Base-by-base conservation (phyloP, 2,888 invertebrate genomes). In the Torymus texanus region DNA sequence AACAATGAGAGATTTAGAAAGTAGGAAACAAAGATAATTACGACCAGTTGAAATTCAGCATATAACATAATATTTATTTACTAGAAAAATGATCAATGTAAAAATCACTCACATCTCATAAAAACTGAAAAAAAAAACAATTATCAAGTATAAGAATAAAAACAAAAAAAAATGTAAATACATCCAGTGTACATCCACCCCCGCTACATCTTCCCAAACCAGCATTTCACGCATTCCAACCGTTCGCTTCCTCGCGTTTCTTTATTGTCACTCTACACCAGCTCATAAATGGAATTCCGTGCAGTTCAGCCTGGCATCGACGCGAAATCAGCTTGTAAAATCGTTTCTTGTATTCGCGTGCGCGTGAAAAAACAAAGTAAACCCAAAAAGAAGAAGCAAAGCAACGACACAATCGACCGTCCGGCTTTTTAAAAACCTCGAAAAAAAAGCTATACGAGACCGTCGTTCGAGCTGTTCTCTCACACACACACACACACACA, bases 1-100 rank as follows among this genome's bases (percentile, higher is more conserved):
- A 21, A 16, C 61, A 41, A 41, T 50, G 11, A 4, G 18, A 74
- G 71, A 51, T 70, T 76, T 77, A 71, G 78, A 78, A 78, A 78
- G 78, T 68, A 50, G 55, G 61, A 41, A 66, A 61, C 56, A 62
- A 3, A 62, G 8, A 58, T 50, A 58, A 65, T 55, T 41, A 41
- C 41, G 8, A 8, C n/a, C 3, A 29, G 29, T 8, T 50, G 3
- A 61, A 62, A 53, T 24, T 61, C 11, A 8, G 13, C 41, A 21
- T 41, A 41, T 41, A 41, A 41, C 8, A 1, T 8, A 41, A 41
- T 41, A 41, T 41, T 8, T 41, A 41, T 41, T 4, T 41, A 8
- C 41, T 8, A 41, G 41, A 41, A 41, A 41, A 29, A 41, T 21
- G 10, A 41, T 8, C 41, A 41, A 41, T 8, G 8, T 41, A 41